Evolutionary conservation across 2,888 invertebrate genomes (phyloP), one percentile per base, ranked within the genome.

Genomic region (Pycnomerus fuliginosus): DNA sequence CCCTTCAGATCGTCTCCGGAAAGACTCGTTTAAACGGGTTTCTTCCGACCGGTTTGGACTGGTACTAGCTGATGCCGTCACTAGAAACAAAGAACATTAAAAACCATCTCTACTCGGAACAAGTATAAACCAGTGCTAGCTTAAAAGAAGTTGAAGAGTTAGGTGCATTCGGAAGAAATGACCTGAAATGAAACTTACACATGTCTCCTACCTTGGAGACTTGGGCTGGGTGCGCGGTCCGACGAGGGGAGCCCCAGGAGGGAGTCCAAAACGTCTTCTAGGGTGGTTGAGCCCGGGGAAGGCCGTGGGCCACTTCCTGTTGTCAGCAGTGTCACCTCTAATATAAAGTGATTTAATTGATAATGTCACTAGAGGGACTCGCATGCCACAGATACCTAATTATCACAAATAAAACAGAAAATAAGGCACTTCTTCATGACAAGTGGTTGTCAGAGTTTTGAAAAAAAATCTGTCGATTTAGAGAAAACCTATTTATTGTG

Each of bases 221-320:
- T 77, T 62, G 81, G 81, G 69, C 89, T 89, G 62, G 88, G 85
- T 67, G 87, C 85, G 69, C 86, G 80, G 64, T 86, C 82, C 60
- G 83, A 80, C 55, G 86, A 80, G 65, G 91, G 87, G 68, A 91
- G 80, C 68, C 92, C 90, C 74, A 94, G 83, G 60, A 94, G 83
- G 55, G 92, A 90, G 74, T 94, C 91, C 74, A 94, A 79, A 56
- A 94, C 93, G 78, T 94, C 93, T 79, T 94, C 93, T 70, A 94
- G 78, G 56, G 93, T 94, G 47, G 91, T 88, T 60, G 88, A 88
- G 65, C 87, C 84, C 32, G 86, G 85, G 66, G 86, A 85, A 54
- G 84, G 84, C 68, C 80, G 77, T 64, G 80, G 75, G 62, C 57
- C 61, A 23, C 79, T 74, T 65, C 74, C 76, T 64, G 76, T 69